Percentiles rank a stretch among this genome's conserved stretches.
phyloP scores from a whole-genome alignment of 2,113 vertebrate genomes.

The Cariama cristata region DNA sequence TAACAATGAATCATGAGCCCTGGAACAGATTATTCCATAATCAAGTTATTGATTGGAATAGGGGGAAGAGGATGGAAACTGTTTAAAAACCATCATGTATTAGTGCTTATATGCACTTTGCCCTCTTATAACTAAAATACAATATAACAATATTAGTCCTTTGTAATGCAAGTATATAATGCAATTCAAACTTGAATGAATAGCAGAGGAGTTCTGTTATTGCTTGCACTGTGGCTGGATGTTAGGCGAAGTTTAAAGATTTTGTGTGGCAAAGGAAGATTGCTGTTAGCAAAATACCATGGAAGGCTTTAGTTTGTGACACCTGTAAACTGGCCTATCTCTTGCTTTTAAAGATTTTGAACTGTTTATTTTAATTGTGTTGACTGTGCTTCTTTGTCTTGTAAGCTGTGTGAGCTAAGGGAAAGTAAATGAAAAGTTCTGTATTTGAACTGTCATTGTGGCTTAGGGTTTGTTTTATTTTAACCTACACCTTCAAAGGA shows the following conservation, averaged over 20 bases:
- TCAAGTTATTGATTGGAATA: neutral
- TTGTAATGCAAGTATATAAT: neutral
- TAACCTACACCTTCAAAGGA: conserved; percentile 1
- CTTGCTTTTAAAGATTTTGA: neutral
- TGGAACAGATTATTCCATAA: neutral
- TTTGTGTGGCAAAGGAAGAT: neutral
- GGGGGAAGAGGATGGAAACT: neutral
- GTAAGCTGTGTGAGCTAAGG: neutral
- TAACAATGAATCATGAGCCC: neutral
- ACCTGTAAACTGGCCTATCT: neutral
- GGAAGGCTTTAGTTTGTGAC: neutral
- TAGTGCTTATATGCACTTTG: neutral
- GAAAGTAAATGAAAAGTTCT: neutral
- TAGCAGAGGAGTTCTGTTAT: neutral
- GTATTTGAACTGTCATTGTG: neutral
- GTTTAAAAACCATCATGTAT: neutral
- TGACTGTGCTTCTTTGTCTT: neutral
- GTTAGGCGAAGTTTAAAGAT: neutral
- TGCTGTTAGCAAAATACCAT: neutral
- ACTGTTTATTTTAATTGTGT: neutral
- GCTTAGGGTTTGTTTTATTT: neutral
- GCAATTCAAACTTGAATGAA: neutral
- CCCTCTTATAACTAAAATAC: neutral
- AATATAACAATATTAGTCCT: neutral
- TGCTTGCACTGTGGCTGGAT: neutral